A percentile compares a stretch with the other conserved stretches of the same genome.
Evolutionary conservation across 1,140 invertebrate species (phyloP).

Genomic region (Saccostrea cuccullata): DNA sequence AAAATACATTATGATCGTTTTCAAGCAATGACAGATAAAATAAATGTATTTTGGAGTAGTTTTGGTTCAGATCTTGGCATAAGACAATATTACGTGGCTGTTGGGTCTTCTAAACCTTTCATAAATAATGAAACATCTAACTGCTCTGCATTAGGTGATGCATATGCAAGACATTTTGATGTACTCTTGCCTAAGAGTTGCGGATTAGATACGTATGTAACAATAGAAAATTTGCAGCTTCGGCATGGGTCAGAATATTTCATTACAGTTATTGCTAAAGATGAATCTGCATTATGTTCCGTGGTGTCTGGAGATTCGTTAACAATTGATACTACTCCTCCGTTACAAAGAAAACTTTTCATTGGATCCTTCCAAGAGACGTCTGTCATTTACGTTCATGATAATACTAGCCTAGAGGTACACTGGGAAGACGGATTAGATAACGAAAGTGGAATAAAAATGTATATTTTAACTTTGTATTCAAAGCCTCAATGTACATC

Average conservation of each 20-base stretch:
- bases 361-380: not conserved
- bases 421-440: conserved; percentile 51
- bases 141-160: conserved; percentile 35
- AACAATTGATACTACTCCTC: conserved; percentile 54
- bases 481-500: not conserved
- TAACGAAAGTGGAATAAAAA: conserved; percentile 53
- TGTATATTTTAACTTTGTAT: conserved; percentile 31
- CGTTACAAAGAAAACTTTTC: conserved; percentile 31
- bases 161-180: conserved; percentile 41
- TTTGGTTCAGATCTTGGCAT: conserved; percentile 63
- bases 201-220: conserved; percentile 43
- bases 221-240: conserved; percentile 44
- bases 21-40: conserved; percentile 50
- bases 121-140: conserved; percentile 39
- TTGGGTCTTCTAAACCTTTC: conserved; percentile 28
- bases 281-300: conserved; percentile 47
- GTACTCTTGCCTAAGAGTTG: not conserved
- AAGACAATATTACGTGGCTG: conserved; percentile 49
- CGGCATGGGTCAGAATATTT: conserved; percentile 52
- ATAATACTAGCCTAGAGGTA: conserved; percentile 19
- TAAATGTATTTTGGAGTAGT: conserved; percentile 54
- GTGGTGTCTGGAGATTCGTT: conserved; percentile 18
- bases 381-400: conserved; percentile 39
- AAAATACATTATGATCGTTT: conserved; percentile 36
- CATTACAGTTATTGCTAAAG: conserved; percentile 48